Conservation (phyloP, 2,797 vertebrate genomes). For the Chelon auratus region DNA sequence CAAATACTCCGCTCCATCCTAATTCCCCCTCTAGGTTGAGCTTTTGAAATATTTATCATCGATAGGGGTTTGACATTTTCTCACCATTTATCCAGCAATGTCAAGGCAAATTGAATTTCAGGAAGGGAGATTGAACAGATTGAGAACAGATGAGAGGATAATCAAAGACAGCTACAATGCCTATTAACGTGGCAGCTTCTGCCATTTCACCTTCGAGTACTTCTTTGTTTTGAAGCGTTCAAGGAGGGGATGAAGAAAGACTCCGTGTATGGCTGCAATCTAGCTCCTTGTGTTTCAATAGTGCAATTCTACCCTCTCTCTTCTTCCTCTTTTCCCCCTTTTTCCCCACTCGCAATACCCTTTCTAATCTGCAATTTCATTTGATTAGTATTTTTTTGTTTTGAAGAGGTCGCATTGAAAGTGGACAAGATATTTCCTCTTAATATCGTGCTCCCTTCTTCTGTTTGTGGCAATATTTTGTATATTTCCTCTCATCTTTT, state of each 20-base stretch:
- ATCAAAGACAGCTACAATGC: constrained; percentile 49
- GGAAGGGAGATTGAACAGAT: constrained; percentile 48
- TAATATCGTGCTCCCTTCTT: not conserved
- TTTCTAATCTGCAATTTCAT: constrained; percentile 15
- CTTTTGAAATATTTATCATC: constrained; percentile 61
- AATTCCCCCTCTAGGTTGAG: constrained; percentile 26
- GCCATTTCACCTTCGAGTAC: constrained; percentile 61
- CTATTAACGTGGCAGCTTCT: constrained; percentile 59
- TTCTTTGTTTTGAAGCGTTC: constrained; percentile 52
- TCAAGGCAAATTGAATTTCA: constrained; percentile 62
- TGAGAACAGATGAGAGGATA: constrained; percentile 64
- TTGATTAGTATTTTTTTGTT: constrained; percentile 16
- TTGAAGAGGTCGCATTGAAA: constrained; percentile 9
- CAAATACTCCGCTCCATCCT: constrained; percentile 1
- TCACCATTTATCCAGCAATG: constrained; percentile 48
- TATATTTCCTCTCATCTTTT: constrained; percentile 10
- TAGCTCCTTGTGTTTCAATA: constrained; percentile 32
- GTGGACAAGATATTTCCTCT: constrained; percentile 10
- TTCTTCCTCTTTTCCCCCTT: not conserved
- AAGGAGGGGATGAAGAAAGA: constrained; percentile 38
- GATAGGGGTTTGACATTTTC: constrained; percentile 61
- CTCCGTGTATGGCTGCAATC: constrained; percentile 32
- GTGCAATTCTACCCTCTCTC: constrained; percentile 31
- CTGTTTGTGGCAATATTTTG: not conserved
- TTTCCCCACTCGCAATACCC: not conserved